Conservation (phyloP, 1,140 invertebrate genomes). For the Drosophila bipectinata region DNA sequence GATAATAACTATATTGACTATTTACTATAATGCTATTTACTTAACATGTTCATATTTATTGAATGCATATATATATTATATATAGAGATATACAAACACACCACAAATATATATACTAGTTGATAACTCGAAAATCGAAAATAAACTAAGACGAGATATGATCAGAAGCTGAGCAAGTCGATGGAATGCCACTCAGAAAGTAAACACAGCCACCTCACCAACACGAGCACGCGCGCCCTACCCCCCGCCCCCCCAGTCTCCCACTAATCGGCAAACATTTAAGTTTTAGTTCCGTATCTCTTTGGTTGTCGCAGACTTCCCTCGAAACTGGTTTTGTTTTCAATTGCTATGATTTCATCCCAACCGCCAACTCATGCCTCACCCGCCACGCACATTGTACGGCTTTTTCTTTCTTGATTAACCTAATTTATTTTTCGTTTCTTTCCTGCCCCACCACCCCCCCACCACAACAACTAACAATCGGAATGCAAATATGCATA, state of each 20-base stretch:
- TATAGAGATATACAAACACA: conserved; percentile 40
- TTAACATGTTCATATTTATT: conserved; percentile 73
- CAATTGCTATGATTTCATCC: conserved; percentile 34
- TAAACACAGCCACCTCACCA: conserved; percentile 18
- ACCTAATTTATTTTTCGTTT: conserved; percentile 44
- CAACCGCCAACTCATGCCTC: neutral
- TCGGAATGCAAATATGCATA: conserved; percentile 29
- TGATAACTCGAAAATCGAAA: conserved; percentile 19
- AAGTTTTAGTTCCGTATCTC: conserved; percentile 53
- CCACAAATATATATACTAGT: conserved; percentile 43
- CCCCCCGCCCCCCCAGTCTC: conserved; percentile 6
- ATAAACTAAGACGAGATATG: neutral
- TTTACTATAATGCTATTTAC: conserved; percentile 73
- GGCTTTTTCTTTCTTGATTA: conserved; percentile 37
- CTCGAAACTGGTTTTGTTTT: conserved; percentile 29
- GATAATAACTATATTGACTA: conserved; percentile 77
- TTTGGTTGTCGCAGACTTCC: conserved; percentile 50
- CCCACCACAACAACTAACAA: conserved; percentile 34
- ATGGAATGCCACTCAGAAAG: conserved; percentile 26
- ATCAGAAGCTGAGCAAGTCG: conserved; percentile 33
- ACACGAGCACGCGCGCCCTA: conserved; percentile 20
- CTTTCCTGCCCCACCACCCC: conserved; percentile 9
- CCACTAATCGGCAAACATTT: conserved; percentile 55
- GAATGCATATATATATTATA: conserved; percentile 62
- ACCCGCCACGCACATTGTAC: conserved; percentile 7